phyloP scores from a whole-genome alignment of 2,888 invertebrate species.

The Lasius platythorax region DNA sequence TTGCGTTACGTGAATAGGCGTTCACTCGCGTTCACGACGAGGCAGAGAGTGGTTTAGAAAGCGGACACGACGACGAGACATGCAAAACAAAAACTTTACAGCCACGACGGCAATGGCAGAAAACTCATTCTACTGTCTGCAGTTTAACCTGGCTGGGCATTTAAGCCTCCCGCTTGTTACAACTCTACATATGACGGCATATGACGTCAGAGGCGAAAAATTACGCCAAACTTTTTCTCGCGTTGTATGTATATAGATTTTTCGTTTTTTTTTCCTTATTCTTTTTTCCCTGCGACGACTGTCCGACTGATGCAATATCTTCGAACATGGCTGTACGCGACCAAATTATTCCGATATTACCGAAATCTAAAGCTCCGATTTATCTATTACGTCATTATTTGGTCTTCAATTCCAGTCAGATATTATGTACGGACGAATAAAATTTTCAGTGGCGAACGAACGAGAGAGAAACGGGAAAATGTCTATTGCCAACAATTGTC shows the following conservation, averaged over 20 bases:
- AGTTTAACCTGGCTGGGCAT: slow-evolving; percentile 25
- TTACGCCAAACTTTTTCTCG: neutral
- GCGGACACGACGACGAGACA: slow-evolving; percentile 67
- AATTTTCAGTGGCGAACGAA: neutral
- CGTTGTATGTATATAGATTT: too few relatives aligned
- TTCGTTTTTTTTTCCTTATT: neutral
- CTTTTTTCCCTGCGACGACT: neutral
- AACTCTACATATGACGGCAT: neutral
- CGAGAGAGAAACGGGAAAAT: neutral
- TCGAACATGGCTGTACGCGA: neutral
- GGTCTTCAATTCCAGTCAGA: neutral
- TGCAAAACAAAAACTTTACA: slow-evolving; percentile 63
- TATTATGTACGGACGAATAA: neutral
- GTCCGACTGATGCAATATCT: neutral
- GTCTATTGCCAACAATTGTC: slow-evolving; percentile 1
- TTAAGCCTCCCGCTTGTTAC: neutral
- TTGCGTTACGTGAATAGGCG: slow-evolving; percentile 72
- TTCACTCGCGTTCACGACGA: slow-evolving; percentile 68
- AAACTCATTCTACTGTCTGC: slow-evolving; percentile 59
- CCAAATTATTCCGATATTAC: neutral
- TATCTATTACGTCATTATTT: neutral
- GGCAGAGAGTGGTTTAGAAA: slow-evolving; percentile 82
- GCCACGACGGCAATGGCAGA: slow-evolving; percentile 61
- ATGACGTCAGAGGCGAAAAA: slow-evolving; percentile 8
- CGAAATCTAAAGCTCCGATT: neutral